Base-by-base conservation (phyloP, 2,113 vertebrate species). In the Ascaphus truei region DNA sequence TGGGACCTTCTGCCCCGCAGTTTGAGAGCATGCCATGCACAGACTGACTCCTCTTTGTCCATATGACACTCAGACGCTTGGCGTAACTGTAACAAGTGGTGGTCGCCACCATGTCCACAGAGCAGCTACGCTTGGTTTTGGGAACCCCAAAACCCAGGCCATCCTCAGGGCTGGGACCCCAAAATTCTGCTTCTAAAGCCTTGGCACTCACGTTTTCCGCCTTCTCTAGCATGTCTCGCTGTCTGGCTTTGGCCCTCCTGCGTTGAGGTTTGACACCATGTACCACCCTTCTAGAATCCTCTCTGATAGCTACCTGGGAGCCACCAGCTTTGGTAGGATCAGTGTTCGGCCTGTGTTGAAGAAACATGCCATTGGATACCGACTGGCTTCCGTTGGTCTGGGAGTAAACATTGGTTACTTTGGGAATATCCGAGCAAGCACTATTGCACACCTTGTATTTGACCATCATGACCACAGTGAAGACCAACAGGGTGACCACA, bases 391-490 rank as follows among this genome's bases (percentile, higher is more conserved):
- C 93, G 1, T 93, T 94, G 36, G 93, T 93, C 77, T 93, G 94
- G 5, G 89, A 89, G 34, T 93, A 92, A 72, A 92, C 88, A 3
- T 94, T 89, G 65, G 57, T 91, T 39, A 75, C 90, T 84, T 79
- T 93, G 84, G 62, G 84, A 83, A 79, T 88, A 7, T 79, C 75
- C 0, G 81, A 68, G 10, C 75, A 83, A 71, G 74, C 68, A 10
- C 89, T 88, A 67, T 83, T 80, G 0, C 93, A 93, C 50, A 91
- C 89, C 12, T 92, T 89, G 75, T 94, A 92, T 73, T 92, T 90
- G 72, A 96, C 92, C 92, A 96, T 93, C 82, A 95, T 90, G 50
- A 88, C 90, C 71, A 96, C 93, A 0, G 93, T 94, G 81, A 95
- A 96, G 76, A 96, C 93, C 56, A 96, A 88, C 68, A 96, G 76